Percentiles rank a stretch among this genome's conserved stretches.
phyloP scores from a whole-genome alignment of 2,113 vertebrate genomes.

The Brachypodius melanocephalos region DNA sequence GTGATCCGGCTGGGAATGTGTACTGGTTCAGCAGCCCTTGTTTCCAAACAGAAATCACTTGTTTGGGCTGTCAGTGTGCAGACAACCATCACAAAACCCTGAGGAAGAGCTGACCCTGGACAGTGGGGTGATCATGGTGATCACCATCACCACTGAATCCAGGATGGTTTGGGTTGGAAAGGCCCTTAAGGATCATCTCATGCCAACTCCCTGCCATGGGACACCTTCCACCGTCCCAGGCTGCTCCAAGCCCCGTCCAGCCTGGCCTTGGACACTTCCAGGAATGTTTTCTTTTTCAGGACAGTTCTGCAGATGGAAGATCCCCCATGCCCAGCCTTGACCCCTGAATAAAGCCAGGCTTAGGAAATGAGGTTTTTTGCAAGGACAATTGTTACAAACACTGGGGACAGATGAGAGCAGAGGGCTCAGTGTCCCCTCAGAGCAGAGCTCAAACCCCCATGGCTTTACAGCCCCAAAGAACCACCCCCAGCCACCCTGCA shows the following conservation, averaged over 20 bases:
- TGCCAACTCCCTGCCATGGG: neutral
- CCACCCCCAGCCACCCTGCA: rapidly evolving
- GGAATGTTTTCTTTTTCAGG: neutral
- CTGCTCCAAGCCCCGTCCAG: rapidly evolving
- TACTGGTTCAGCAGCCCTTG: neutral
- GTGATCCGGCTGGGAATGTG: neutral
- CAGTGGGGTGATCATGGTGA: neutral
- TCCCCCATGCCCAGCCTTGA: neutral
- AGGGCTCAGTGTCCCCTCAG: too few relatives aligned
- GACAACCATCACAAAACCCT: rapidly evolving
- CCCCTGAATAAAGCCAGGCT: neutral
- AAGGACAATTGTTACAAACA: neutral
- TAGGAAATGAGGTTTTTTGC: neutral
- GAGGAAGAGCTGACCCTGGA: neutral
- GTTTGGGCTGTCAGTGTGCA: neutral
- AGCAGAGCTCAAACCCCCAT: neutral
- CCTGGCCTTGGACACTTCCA: neutral
- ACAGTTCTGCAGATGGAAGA: neutral
- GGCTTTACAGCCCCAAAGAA: neutral
- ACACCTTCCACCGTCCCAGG: neutral
- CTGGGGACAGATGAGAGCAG: neutral
- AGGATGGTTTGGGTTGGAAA: neutral
- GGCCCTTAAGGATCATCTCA: too few relatives aligned
- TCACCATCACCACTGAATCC: neutral
- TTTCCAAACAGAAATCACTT: neutral